Conservation (phyloP, 2,888 invertebrate species). For the Gastrophysa polygoni region DNA sequence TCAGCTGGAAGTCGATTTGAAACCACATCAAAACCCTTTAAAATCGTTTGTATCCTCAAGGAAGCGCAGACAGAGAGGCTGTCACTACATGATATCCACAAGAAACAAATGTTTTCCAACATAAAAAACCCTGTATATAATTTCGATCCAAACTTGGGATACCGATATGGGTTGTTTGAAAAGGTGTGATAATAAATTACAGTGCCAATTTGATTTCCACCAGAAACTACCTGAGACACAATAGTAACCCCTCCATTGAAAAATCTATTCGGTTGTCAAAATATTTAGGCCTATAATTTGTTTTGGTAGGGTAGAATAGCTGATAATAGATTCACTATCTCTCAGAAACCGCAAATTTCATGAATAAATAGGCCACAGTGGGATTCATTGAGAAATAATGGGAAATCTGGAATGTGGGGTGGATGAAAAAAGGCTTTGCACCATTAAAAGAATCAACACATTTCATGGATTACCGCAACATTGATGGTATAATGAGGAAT, state of each 20-base stretch:
- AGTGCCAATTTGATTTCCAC: not conserved
- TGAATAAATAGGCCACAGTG: not conserved
- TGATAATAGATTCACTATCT: not conserved
- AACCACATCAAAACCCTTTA: too few relatives aligned
- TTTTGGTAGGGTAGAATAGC: conserved; percentile 1
- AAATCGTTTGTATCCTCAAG: too few relatives aligned
- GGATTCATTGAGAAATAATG: not conserved
- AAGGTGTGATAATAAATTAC: not conserved
- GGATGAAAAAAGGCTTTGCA: not conserved
- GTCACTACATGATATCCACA: too few relatives aligned
- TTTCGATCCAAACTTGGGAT: too few relatives aligned
- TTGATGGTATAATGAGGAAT: not conserved
- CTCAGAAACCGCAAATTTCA: not conserved
- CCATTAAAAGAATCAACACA: conserved; percentile 5
- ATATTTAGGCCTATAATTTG: not conserved
- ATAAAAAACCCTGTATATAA: too few relatives aligned
- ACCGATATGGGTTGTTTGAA: too few relatives aligned
- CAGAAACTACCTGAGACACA: not conserved
- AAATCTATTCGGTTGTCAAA: not conserved
- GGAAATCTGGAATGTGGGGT: not conserved
- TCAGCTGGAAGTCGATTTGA: too few relatives aligned
- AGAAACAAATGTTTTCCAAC: too few relatives aligned
- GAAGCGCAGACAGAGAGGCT: too few relatives aligned
- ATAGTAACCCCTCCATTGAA: not conserved
- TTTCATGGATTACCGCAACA: conserved; percentile 7